These are phyloP conservation scores for Salmo trutta DNA, from an alignment of 2,797 vertebrate genomes.

Conservation along the genomic window DNA sequence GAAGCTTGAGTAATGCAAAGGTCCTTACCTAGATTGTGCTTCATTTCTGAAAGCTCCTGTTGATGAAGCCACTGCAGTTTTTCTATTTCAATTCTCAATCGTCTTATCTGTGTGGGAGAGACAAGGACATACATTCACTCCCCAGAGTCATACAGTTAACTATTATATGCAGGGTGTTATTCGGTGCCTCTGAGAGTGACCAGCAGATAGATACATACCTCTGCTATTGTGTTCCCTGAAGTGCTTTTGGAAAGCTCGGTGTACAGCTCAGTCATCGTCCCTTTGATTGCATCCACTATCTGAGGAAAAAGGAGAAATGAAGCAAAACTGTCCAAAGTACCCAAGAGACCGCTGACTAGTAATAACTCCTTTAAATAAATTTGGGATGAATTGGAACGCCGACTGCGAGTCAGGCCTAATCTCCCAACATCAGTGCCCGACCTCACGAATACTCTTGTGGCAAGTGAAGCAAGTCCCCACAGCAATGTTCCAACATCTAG, in stretches of 20 bases:
- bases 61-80: conserved; percentile 98
- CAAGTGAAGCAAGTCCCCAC: too few species aligned
- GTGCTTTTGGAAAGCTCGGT: conserved; percentile 94
- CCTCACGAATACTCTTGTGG: too few species aligned
- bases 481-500: too few species aligned
- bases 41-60: conserved; percentile 97
- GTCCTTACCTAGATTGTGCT: conserved; percentile 91
- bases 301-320: conserved; percentile 57
- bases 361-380: neutral
- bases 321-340: neutral
- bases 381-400: too few species aligned
- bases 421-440: too few species aligned
- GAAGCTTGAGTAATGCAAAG: neutral
- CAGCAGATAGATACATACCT: conserved; percentile 74
- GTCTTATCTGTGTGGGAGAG: conserved; percentile 85
- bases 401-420: too few species aligned
- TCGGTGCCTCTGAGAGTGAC: neutral
- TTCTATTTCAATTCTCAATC: conserved; percentile 96
- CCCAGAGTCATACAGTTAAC: neutral
- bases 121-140: conserved; percentile 13
- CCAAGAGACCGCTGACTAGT: neutral
- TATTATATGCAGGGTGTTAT: neutral
- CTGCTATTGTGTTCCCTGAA: conserved; percentile 94
- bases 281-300: conserved; percentile 99
- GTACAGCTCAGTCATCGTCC: conserved; percentile 97